A percentile compares a stretch with the other conserved stretches of the same genome.
phyloP scores from a whole-genome alignment of 1,140 invertebrate genomes.

The Riptortus pedestris region DNA sequence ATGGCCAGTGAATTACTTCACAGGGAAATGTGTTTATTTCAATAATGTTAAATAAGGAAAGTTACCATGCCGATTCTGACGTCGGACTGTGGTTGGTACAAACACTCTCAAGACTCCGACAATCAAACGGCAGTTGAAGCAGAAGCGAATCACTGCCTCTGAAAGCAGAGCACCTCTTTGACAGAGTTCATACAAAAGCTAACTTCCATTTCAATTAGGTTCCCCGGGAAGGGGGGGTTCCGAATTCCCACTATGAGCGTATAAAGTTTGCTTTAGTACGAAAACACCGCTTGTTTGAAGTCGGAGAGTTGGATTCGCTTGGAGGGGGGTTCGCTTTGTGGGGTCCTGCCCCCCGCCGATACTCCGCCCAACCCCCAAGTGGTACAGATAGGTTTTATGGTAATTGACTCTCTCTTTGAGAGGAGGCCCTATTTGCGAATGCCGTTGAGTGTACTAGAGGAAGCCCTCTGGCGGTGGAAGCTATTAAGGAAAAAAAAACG shows the following conservation, averaged over 20 bases:
- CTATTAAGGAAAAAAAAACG: slow-evolving; percentile 10
- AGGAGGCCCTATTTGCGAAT: slow-evolving; percentile 11
- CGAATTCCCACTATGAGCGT: neutral
- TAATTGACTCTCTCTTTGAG: slow-evolving; percentile 12
- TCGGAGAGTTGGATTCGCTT: neutral
- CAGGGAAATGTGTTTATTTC: too few species aligned
- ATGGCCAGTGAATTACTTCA: too few species aligned
- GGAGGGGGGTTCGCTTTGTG: neutral
- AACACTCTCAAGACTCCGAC: too few species aligned
- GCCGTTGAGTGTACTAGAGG: slow-evolving; percentile 11
- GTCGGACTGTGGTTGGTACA: too few species aligned
- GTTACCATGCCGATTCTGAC: too few species aligned
- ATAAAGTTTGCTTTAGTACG: slow-evolving; percentile 10
- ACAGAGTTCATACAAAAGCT: neutral
- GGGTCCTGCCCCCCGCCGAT: neutral
- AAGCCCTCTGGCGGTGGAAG: neutral
- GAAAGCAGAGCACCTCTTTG: too few species aligned
- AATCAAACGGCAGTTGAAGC: too few species aligned
- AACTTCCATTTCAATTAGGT: slow-evolving; percentile 14
- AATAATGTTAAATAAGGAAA: too few species aligned
- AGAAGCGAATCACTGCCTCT: too few species aligned
- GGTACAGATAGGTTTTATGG: slow-evolving; percentile 18
- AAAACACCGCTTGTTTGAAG: slow-evolving; percentile 14
- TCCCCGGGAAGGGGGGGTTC: neutral
- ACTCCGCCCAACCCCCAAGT: neutral